These are phyloP conservation scores for Pitangus sulphuratus DNA, from an alignment of 2,797 vertebrate species.

Conservation along the genomic window DNA sequence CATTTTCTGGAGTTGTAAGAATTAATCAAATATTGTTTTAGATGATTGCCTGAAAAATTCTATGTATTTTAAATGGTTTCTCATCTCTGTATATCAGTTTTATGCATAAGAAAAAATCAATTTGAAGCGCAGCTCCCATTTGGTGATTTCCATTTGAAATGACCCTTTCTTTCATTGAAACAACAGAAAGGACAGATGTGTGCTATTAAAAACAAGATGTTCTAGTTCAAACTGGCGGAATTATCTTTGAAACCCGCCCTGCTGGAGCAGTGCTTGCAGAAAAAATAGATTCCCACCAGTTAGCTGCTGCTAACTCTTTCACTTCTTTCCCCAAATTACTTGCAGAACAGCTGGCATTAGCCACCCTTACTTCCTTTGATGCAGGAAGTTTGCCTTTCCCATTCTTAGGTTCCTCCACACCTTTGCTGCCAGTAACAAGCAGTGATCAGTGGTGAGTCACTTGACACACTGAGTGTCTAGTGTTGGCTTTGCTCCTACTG, in stretches of 20 bases:
- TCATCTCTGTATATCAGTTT: neutral
- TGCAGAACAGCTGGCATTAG: slow-evolving; percentile 30
- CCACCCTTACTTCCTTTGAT: slow-evolving; percentile 9
- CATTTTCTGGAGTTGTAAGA: neutral
- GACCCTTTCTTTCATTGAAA: slow-evolving; percentile 28
- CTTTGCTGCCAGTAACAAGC: slow-evolving; percentile 12
- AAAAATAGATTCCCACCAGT: neutral
- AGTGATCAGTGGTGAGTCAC: neutral
- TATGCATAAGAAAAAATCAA: neutral
- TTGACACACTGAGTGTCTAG: neutral
- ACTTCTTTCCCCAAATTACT: neutral
- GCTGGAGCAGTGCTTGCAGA: neutral
- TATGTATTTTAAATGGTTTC: neutral
- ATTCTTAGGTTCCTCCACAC: neutral
- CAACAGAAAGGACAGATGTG: slow-evolving; percentile 11
- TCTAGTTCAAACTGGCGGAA: slow-evolving; percentile 1
- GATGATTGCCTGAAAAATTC: neutral
- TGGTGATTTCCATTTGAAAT: neutral
- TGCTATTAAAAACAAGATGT: slow-evolving; percentile 34
- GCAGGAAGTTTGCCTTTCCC: neutral
- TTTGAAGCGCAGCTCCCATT: neutral
- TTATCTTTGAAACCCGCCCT: neutral
- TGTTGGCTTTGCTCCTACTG: slow-evolving; percentile 17
- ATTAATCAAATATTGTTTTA: slow-evolving; percentile 6
- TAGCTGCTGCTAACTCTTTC: slow-evolving; percentile 10